These are phyloP conservation scores for Dysdera silvatica DNA, from an alignment of 1,140 invertebrate species.

Conservation along the genomic window DNA sequence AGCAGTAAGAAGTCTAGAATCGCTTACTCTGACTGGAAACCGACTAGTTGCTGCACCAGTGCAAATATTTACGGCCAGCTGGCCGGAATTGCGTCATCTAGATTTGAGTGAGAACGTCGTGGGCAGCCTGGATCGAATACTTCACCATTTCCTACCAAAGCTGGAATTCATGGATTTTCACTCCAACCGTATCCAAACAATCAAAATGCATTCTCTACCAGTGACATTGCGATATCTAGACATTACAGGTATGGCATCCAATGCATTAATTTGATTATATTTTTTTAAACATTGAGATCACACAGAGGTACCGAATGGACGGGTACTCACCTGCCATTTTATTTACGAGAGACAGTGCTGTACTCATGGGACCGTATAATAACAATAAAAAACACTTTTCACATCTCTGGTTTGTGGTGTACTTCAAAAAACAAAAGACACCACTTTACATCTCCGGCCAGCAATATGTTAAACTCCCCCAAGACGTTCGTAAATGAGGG, in stretches of 20 bases:
- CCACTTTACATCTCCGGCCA: too few species aligned
- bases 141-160: not conserved
- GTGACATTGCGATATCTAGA: constrained; percentile 20
- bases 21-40: constrained; percentile 27
- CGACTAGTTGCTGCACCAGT: constrained; percentile 25
- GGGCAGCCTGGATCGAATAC: not conserved
- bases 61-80: constrained; percentile 17
- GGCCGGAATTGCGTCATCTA: constrained; percentile 22
- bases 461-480: too few species aligned
- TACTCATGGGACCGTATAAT: too few species aligned
- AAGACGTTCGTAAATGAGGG: too few species aligned
- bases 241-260: constrained; percentile 28
- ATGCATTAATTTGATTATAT: too few species aligned
- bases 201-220: constrained; percentile 10
- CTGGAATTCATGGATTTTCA: constrained; percentile 21
- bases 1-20: constrained; percentile 19
- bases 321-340: too few species aligned
- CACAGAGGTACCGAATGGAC: too few species aligned
- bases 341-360: too few species aligned
- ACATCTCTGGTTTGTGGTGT: too few species aligned
- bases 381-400: too few species aligned
- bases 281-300: too few species aligned
- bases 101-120: constrained; percentile 24
- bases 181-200: constrained; percentile 12
- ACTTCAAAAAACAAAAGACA: too few species aligned